These are phyloP conservation scores for Distichodus sexfasciatus DNA, from an alignment of 2,797 vertebrate genomes.

Conservation along the genomic window DNA sequence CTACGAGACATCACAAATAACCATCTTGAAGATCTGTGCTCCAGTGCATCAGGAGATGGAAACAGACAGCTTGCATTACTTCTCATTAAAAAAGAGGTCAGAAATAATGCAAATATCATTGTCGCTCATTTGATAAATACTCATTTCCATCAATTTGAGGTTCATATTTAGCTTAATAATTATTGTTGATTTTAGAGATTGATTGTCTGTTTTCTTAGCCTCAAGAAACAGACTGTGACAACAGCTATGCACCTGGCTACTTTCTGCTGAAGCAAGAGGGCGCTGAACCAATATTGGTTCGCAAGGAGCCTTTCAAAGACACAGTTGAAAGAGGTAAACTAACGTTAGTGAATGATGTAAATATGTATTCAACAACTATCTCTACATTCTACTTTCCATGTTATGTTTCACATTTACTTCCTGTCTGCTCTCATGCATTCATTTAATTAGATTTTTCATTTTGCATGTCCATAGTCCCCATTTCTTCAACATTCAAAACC, in stretches of 20 bases:
- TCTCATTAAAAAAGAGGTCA: constrained; percentile 63
- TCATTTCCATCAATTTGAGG: not conserved
- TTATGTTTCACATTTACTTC: not conserved
- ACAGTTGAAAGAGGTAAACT: constrained; percentile 52
- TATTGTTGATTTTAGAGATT: not conserved
- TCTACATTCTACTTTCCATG: not conserved
- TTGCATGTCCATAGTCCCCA: constrained; percentile 39
- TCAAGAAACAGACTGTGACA: constrained; percentile 37
- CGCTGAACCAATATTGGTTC: constrained; percentile 30
- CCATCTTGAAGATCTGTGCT: constrained; percentile 34
- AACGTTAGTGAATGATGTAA: not conserved
- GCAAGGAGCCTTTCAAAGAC: constrained; percentile 35
- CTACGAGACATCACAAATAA: constrained; percentile 30
- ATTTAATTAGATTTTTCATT: constrained; percentile 9
- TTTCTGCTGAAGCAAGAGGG: constrained; percentile 59
- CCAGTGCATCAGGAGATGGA: constrained; percentile 34
- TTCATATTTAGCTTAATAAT: not conserved
- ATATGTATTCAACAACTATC: not conserved
- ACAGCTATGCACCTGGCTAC: constrained; percentile 44
- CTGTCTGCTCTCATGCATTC: not conserved
- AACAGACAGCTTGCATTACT: constrained; percentile 49
- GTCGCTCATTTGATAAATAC: too few relatives aligned
- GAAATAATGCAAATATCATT: not conserved
- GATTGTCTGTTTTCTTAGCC: constrained; percentile 14
- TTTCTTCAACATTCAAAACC: constrained; percentile 39